Evolutionary conservation across 1,140 invertebrate genomes (phyloP), one percentile per base, ranked within the genome.

Genomic region (Grapholita molesta): DNA sequence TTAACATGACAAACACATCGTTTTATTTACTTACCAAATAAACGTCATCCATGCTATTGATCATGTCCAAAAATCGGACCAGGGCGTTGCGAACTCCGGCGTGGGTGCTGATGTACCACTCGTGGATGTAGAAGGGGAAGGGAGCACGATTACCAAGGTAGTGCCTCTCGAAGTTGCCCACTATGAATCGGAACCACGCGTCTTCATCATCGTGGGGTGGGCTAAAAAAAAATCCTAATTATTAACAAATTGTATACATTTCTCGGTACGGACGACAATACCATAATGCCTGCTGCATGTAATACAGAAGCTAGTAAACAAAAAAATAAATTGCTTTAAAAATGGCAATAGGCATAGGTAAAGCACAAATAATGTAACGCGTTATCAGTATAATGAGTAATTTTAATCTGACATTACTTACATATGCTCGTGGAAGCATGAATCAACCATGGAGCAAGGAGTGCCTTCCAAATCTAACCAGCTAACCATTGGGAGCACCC

Each of bases 401-500:
- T n/a, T n/a, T n/a, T n/a, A n/a, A n/a, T n/a, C n/a, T n/a, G n/a
- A n/a, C n/a, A 64, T n/a, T 74, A 88, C 88, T 92, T 79, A 93
- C 92, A 90, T n/a, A n/a, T n/a, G n/a, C n/a, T n/a, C 83, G 69
- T 78, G 85, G 8, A 89, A 83, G 70, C 95, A 96, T 8, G 92
- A 83, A 77, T 95, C 95, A 0, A 93, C 93, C 94, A 95, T 95
- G 15, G 94, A 88, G 78, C 95, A 95, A 1, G 89, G 79, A 18
- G 76, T 73, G 5, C 88, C 85, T 5, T 84, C 74, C 5, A 89
- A 70, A 79, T 94, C 94, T 0, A 84, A 78, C 90, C 94, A 93
- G 70, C 77, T 91, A 1, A 95, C 79, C 94, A 96, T 95, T 0
- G 95, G 95, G 28, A 93, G 83, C 0, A 94, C 92, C 95, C 95